A percentile compares a stretch with the other conserved stretches of the same genome.
Evolutionary conservation across 1,140 invertebrate species (phyloP).

Genomic region (Drosophila miranda): DNA sequence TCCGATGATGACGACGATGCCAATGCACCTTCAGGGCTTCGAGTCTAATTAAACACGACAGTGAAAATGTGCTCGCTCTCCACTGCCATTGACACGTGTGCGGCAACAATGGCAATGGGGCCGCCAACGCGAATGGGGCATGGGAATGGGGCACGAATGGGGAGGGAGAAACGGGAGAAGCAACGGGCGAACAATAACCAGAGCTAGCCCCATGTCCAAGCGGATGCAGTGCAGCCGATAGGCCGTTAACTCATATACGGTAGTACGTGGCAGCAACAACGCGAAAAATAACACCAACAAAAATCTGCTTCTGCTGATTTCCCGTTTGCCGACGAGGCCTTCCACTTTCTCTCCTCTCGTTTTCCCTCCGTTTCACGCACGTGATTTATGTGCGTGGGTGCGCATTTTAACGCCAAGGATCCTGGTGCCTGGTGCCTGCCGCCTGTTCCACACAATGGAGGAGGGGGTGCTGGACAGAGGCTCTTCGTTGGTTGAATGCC

Average conservation of each 20-base stretch:
- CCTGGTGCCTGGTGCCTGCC: constrained; percentile 5
- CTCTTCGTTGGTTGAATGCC: background rate
- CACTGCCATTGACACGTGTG: constrained; percentile 76
- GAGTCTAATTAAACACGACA: constrained; percentile 78
- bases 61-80: constrained; percentile 59
- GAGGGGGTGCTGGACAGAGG: background rate
- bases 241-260: constrained; percentile 59
- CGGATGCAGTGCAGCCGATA: constrained; percentile 75
- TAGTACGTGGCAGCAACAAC: constrained; percentile 3
- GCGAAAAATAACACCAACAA: background rate
- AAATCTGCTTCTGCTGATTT: constrained; percentile 61
- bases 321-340: constrained; percentile 60
- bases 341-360: background rate
- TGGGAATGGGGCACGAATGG: constrained; percentile 1
- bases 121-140: background rate
- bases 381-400: constrained; percentile 78
- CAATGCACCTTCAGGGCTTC: constrained; percentile 62
- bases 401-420: constrained; percentile 66
- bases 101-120: constrained; percentile 25
- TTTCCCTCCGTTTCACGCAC: constrained; percentile 51
- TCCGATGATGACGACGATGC: constrained; percentile 6
- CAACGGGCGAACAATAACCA: constrained; percentile 55
- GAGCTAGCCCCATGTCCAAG: constrained; percentile 32
- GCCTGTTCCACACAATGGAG: constrained; percentile 5
- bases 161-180: constrained; percentile 3